phyloP scores from a whole-genome alignment of 2,888 invertebrate genomes.

The Pteria penguin region DNA sequence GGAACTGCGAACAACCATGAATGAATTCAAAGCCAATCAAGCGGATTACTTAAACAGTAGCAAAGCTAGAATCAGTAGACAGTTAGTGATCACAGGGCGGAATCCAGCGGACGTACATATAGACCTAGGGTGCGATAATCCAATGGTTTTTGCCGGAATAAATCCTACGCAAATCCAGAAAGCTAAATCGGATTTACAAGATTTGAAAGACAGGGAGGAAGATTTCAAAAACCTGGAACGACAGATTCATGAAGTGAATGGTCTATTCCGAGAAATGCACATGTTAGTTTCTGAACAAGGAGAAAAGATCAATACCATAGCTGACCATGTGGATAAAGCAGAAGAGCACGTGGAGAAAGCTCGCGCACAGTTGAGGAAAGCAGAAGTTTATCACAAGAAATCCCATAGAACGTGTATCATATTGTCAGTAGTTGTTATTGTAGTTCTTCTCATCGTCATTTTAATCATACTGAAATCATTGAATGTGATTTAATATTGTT shows the following conservation, averaged over 20 bases:
- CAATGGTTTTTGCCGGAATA: slow-evolving; percentile 63
- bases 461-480: slow-evolving; percentile 41
- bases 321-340: slow-evolving; percentile 57
- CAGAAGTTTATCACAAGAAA: slow-evolving; percentile 46
- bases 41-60: slow-evolving; percentile 67
- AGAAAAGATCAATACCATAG: slow-evolving; percentile 63
- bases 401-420: slow-evolving; percentile 59
- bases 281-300: slow-evolving; percentile 65
- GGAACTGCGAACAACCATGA: slow-evolving; percentile 57
- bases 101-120: background rate
- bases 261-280: slow-evolving; percentile 69
- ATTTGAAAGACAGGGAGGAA: slow-evolving; percentile 61
- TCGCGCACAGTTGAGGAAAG: slow-evolving; percentile 53
- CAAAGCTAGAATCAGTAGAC: slow-evolving; percentile 58
- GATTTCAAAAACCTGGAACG: slow-evolving; percentile 69
- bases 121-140: slow-evolving; percentile 36
- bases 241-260: slow-evolving; percentile 65
- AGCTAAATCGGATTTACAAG: slow-evolving; percentile 59
- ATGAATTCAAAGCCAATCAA: slow-evolving; percentile 63
- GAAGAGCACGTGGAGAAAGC: slow-evolving; percentile 54
- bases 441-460: slow-evolving; percentile 53
- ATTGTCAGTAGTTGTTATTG: slow-evolving; percentile 53
- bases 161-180: slow-evolving; percentile 60
- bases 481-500: background rate
- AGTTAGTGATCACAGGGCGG: slow-evolving; percentile 53